phyloP scores from a whole-genome alignment of 2,113 vertebrate species.

The Pygoscelis adeliae region DNA sequence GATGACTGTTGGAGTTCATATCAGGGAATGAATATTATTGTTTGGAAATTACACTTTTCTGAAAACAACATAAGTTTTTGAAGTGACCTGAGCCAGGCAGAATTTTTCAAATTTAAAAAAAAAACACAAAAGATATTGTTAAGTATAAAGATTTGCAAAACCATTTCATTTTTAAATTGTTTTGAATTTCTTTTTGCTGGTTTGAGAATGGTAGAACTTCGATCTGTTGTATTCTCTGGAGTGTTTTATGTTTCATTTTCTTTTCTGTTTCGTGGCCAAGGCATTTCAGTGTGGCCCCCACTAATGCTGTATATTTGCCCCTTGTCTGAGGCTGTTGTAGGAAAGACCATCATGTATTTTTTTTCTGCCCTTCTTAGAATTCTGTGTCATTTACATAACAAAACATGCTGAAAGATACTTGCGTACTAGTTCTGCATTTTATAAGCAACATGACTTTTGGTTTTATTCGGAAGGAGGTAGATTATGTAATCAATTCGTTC shows the following conservation, averaged over 20 bases:
- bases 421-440: not conserved
- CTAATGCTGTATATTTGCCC: not conserved
- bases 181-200: not conserved
- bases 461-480: slow-evolving; percentile 47
- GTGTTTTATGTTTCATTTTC: not conserved
- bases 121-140: not conserved
- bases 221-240: not conserved
- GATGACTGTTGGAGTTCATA: not conserved
- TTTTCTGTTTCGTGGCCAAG: not conserved
- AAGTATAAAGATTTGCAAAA: not conserved
- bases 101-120: not conserved
- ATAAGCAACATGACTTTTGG: slow-evolving; percentile 19
- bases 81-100: not conserved
- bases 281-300: not conserved
- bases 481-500: slow-evolving; percentile 60
- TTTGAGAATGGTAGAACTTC: not conserved
- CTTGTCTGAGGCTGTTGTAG: not conserved
- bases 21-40: not conserved
- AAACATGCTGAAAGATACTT: not conserved
- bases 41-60: not conserved
- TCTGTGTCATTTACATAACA: slow-evolving; percentile 9
- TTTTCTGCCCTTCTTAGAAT: not conserved
- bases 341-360: not conserved
- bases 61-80: not conserved
- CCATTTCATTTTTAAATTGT: not conserved